Conservation (phyloP, 2,888 invertebrate genomes). For the Archips crataeganus region DNA sequence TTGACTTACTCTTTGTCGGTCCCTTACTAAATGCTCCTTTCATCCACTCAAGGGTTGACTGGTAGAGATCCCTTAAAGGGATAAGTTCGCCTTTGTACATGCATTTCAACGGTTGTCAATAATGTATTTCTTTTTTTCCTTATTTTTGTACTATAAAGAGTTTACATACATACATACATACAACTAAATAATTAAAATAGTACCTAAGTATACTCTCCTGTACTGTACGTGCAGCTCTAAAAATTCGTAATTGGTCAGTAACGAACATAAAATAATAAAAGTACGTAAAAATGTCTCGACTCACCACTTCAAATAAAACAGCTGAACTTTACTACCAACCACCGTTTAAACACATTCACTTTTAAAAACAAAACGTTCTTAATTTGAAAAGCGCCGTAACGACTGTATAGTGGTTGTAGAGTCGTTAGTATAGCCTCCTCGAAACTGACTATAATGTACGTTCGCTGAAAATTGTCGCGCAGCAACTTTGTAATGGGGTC, state of each 20-base stretch:
- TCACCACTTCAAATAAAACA: constrained; percentile 34
- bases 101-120: too few relatives aligned
- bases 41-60: too few relatives aligned
- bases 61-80: too few relatives aligned
- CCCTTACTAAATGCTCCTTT: too few relatives aligned
- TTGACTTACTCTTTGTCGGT: too few relatives aligned
- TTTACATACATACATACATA: too few relatives aligned
- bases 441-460: constrained; percentile 63
- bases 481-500: constrained; percentile 56
- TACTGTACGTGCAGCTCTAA: neutral
- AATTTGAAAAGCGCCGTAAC: constrained; percentile 31
- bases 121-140: too few relatives aligned
- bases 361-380: constrained; percentile 41
- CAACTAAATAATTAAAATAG: too few relatives aligned
- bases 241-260: neutral
- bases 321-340: constrained; percentile 20
- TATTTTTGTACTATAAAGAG: too few relatives aligned
- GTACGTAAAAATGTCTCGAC: constrained; percentile 26
- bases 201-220: too few relatives aligned
- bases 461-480: constrained; percentile 43
- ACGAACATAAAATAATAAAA: neutral
- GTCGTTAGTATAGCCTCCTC: constrained; percentile 47
- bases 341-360: constrained; percentile 30
- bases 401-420: constrained; percentile 38
- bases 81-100: too few relatives aligned